These are phyloP conservation scores for Fragum whitleyi DNA, from an alignment of 2,888 invertebrate species.

Conservation along the genomic window DNA sequence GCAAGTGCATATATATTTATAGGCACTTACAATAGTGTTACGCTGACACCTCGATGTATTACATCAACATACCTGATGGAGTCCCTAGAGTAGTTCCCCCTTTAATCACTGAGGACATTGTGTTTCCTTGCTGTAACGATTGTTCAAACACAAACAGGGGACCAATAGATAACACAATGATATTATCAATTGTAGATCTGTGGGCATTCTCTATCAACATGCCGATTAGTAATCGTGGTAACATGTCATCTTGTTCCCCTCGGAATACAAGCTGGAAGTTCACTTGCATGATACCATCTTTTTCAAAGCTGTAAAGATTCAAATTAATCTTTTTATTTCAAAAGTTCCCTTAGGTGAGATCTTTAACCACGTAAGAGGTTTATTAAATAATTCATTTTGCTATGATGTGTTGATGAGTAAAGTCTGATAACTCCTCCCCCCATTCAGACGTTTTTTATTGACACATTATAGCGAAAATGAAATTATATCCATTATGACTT, in stretches of 20 bases:
- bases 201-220: constrained; percentile 71
- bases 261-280: constrained; percentile 69
- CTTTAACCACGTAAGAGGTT: no score
- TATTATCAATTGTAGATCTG: constrained; percentile 59
- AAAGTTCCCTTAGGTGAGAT: no score
- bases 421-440: no score
- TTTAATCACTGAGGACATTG: constrained; percentile 46
- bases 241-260: constrained; percentile 63
- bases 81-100: constrained; percentile 50
- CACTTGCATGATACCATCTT: constrained; percentile 54
- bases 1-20: no score
- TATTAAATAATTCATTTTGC: no score
- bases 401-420: no score
- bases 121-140: constrained; percentile 60
- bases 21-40: no score
- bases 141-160: constrained; percentile 67
- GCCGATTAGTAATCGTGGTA: constrained; percentile 63
- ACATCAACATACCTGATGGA: constrained; percentile 41
- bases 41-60: no score
- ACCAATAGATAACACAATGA: constrained; percentile 67
- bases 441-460: no score
- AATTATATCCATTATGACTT: no score
- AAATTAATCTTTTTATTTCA: no score
- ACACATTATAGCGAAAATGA: no score
- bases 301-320: constrained; percentile 34